Evolutionary conservation across 92 coral and sea anemone species (phyloP), one percentile per base, ranked within the genome.

Genomic region (Chrysogorgia sp.): DNA sequence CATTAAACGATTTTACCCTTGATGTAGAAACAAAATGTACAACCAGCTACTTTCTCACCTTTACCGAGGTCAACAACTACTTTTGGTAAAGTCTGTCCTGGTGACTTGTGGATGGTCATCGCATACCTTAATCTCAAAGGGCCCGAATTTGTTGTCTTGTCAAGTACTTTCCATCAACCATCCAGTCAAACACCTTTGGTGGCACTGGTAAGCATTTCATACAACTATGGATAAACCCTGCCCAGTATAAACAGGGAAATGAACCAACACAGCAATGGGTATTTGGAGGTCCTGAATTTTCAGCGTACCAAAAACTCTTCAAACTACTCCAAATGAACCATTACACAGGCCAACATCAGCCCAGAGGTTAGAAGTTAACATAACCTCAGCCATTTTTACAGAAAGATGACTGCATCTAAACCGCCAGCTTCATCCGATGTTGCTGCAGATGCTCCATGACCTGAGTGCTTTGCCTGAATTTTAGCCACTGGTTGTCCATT

Each of bases 261-360:
- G 72, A 14, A 62, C 72, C 19, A 77, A 37, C 45, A 67, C 74
- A 50, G 74, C 63, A 24, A 63, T n/a, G n/a, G 74, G 75, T 41
- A 77, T 69, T 34, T 21, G 83, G 83, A 15, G 55, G 66, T 13
- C 64, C 52, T 20, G 4, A 23, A 64, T 66, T 45, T n/a, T 67
- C 75, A 22, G 45, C 64, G 48, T 26, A 65, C 53, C 60, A 17
- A 1, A 77, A 5, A n/a, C 24, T 63, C 47, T 34, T 77, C 63
- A 43, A 62, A n/a, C 59, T 14, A 45, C 55, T 30, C 76, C 76
- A 47, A 30, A 49, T 24, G 41, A 30, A 3, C 82, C 82, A 62
- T 77, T 77, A 48, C 82, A 77, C 2, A 77, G 29, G 55, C 82
- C 74, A 41, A 48, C 82, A 45, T 77, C 82, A 32, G 55, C 29